Evolutionary conservation across 2,888 invertebrate species (phyloP).

Genomic region (Erannis defoliaria): DNA sequence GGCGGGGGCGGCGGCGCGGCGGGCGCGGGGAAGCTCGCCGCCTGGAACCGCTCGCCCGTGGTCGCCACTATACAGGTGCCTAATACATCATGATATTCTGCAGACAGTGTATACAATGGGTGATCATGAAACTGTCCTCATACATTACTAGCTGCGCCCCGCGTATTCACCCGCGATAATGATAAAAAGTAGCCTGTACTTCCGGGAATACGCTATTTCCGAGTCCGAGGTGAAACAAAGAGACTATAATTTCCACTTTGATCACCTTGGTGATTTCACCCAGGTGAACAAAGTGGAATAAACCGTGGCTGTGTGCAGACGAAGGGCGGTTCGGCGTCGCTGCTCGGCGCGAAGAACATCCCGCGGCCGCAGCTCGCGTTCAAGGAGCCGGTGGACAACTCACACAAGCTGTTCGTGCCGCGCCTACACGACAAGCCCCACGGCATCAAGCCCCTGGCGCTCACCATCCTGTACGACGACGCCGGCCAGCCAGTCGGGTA

Average conservation of each 20-base stretch:
- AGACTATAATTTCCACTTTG: no score
- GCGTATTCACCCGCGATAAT: no score
- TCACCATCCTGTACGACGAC: conserved; percentile 90
- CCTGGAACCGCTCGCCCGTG: conserved; percentile 63
- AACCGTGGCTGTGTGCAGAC: background rate
- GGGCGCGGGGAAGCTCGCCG: conserved; percentile 24
- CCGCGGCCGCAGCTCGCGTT: conserved; percentile 94
- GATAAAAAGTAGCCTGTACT: no score
- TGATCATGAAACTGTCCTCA: no score
- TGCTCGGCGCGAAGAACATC: conserved; percentile 91
- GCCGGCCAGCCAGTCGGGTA: conserved; percentile 87
- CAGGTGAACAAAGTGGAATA: no score
- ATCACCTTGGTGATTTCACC: no score
- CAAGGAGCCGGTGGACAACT: conserved; percentile 94
- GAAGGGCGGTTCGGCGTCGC: conserved; percentile 75
- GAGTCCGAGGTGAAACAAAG: no score
- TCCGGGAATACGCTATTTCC: no score
- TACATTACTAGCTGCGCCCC: no score
- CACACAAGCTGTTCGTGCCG: conserved; percentile 92
- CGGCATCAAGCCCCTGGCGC: conserved; percentile 92
- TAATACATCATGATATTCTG: background rate
- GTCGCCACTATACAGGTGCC: conserved; percentile 70
- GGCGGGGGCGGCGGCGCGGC: background rate
- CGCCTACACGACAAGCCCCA: conserved; percentile 95
- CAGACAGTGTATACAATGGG: no score